Base-by-base conservation (phyloP, 2,797 vertebrate species). In the Cirrhinus mrigala region DNA sequence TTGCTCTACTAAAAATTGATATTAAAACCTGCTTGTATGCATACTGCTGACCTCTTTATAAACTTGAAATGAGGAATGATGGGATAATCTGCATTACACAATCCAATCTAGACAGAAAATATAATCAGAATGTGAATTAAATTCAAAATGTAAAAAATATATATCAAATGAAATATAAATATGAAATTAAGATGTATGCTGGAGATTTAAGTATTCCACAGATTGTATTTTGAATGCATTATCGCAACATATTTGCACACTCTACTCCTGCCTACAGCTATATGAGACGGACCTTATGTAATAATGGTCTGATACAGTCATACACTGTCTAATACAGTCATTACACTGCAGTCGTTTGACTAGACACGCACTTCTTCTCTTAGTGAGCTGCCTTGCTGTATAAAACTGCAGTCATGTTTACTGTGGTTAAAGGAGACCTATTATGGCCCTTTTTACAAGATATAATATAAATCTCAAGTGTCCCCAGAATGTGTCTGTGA, bases 251-350 rank as follows among this genome's bases (percentile, higher is more conserved):
- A 44, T 71, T 37, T 37, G 64, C 27, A 54, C 24, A 8, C 24
- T 29, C 40, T 52, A 46, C 76, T 66, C 6, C 8, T 62, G 56
- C 54, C 71, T 37, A 15, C 46, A 77, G 82, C 46, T 83, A 60
- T 74, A 82, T 70, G 66, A 79, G 37, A 48, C 75, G 80, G 74
- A 54, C 74, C 33, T 76, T 84, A 78, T 52, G 60, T 76, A 78
- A 84, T 48, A 60, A 60, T 60, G 29, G 27, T 16, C 62, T 81
- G 48, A 69, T 73, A 33, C 16, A 60, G 69, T 58, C 80, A 73
- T 46, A 71, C 22, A 69, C 46, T 58, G 22, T 58, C 48, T 70
- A 4, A 40, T 40, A 44, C 46, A 69, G 62, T 52, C 64, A 69
- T 64, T 48, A 64, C 70, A 54, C 27, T 20, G 78, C 48, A 37